phyloP scores from a whole-genome alignment of 2,888 invertebrate species.

The Noctua janthe region DNA sequence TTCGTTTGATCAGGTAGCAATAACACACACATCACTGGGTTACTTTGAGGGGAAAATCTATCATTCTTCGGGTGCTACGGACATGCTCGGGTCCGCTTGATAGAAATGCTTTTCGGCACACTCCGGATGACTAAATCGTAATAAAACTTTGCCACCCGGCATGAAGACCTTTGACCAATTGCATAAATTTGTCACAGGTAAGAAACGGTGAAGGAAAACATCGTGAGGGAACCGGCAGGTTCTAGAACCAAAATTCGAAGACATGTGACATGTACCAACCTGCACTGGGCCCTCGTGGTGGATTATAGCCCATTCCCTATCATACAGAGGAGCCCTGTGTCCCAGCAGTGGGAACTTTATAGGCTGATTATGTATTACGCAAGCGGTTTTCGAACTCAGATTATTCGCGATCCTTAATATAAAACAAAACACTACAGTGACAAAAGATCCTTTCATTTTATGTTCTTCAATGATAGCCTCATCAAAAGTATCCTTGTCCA shows the following conservation, averaged over 20 bases:
- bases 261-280: too few species aligned
- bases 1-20: neutral
- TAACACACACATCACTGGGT: neutral
- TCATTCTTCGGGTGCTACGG: neutral
- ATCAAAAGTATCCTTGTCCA: slow-evolving; percentile 2
- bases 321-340: too few species aligned
- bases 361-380: too few species aligned
- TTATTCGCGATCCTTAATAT: neutral
- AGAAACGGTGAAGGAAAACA: too few species aligned
- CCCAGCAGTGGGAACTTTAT: too few species aligned
- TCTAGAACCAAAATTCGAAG: too few species aligned
- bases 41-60: neutral
- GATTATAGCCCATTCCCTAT: too few species aligned
- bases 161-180: neutral
- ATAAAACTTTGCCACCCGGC: neutral
- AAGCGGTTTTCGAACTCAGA: too few species aligned
- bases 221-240: too few species aligned
- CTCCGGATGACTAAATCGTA: neutral
- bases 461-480: slow-evolving; percentile 1
- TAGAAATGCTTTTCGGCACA: neutral
- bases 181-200: neutral
- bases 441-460: neutral
- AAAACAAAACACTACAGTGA: too few species aligned
- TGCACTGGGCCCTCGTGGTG: too few species aligned
- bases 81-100: neutral